phyloP scores from a whole-genome alignment of 2,113 vertebrate species.

The Rhea pennata region DNA sequence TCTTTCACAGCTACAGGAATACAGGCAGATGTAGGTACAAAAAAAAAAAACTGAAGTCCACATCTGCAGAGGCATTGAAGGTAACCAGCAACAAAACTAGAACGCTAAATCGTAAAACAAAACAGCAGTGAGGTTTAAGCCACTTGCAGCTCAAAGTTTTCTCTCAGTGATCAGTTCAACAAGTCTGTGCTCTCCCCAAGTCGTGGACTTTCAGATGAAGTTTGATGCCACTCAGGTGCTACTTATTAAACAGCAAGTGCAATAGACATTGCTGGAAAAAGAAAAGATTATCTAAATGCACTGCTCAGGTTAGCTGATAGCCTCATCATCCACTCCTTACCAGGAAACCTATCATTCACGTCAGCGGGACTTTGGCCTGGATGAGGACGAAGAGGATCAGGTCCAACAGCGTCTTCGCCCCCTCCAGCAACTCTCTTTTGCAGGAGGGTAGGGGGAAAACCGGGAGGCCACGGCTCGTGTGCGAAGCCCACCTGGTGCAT shows the following conservation, averaged over 20 bases:
- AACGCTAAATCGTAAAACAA: fast-evolving
- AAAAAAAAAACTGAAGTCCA: background rate
- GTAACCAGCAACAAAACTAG: background rate
- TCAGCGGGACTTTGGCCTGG: no score
- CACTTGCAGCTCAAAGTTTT: fast-evolving
- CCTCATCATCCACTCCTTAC: fast-evolving
- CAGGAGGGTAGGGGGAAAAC: background rate
- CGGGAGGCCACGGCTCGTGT: background rate
- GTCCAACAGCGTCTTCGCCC: fast-evolving
- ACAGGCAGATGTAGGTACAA: fast-evolving
- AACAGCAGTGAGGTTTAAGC: no score
- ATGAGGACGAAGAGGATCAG: fast-evolving
- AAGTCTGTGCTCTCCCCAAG: fast-evolving
- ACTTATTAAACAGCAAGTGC: fast-evolving
- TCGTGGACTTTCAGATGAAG: fast-evolving
- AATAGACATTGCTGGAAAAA: fast-evolving
- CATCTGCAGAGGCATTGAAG: background rate
- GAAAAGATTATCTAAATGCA: fast-evolving
- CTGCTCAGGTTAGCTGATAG: fast-evolving
- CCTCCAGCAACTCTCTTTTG: fast-evolving
- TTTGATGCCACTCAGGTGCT: fast-evolving
- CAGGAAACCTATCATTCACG: fast-evolving
- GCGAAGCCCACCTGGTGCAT: no score
- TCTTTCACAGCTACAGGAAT: fast-evolving
- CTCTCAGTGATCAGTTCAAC: background rate